These are phyloP conservation scores for Lophotis ruficrista DNA, from an alignment of 2,113 vertebrate species.

Conservation along the genomic window DNA sequence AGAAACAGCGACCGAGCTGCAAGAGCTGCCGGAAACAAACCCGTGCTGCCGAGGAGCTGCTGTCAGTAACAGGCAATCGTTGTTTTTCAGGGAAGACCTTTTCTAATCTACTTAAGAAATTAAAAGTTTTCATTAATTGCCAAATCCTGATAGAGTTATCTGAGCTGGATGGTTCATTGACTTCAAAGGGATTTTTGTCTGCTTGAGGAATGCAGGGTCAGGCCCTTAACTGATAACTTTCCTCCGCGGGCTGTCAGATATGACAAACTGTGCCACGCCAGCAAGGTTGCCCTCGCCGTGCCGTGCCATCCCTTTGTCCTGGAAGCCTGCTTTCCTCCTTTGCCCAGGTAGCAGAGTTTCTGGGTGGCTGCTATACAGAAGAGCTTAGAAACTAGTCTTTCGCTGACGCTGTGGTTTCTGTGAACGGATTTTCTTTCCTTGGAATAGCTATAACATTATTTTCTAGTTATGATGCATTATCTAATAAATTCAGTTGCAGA, in stretches of 20 bases:
- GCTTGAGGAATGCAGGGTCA: constrained; percentile 62
- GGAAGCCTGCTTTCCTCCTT: not conserved
- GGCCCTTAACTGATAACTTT: constrained; percentile 69
- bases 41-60: not conserved
- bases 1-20: not conserved
- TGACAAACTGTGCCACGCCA: constrained; percentile 54
- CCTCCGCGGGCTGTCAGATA: constrained; percentile 58
- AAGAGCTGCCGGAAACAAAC: not conserved
- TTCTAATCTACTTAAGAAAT: constrained; percentile 31
- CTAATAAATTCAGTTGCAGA: not conserved
- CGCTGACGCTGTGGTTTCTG: not conserved
- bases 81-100: not conserved
- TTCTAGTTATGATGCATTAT: not conserved
- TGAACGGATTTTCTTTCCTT: not conserved
- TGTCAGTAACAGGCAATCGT: not conserved
- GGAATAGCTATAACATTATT: not conserved
- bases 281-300: not conserved
- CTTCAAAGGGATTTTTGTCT: constrained; percentile 70
- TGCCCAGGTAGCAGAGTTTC: not conserved
- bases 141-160: constrained; percentile 44
- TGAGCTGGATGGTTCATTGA: constrained; percentile 55
- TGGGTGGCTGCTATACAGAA: not conserved
- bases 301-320: not conserved
- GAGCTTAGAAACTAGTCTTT: not conserved
- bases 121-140: constrained; percentile 46